Evolutionary conservation across 2,113 vertebrate species (phyloP), one percentile per base, ranked within the genome.

Genomic region (Actenoides lindsayi): DNA sequence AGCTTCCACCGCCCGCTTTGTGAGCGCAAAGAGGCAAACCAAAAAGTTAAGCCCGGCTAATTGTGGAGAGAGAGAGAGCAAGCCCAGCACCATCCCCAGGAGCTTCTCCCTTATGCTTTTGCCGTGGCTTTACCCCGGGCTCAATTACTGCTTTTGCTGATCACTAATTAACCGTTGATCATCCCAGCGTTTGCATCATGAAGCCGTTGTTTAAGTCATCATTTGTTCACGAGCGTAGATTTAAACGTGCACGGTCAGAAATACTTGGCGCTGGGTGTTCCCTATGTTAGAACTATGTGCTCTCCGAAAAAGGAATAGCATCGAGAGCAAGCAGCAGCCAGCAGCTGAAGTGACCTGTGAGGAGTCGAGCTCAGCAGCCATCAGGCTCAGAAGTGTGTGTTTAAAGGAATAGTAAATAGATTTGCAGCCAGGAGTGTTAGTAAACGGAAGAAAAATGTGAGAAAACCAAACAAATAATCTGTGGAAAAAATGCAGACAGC

Each of bases 251-350:
- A 35, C 64, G 41, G 11, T 30, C 78, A 64, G 87, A 81, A 91
- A 74, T 37, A 37, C 30, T 81, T 53, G 5, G 56, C 31, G 0
- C 14, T 21, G 74, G 51, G 44, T 56, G 82, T 67, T 92, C 35
- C 70, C 79, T 53, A 0, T 25, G 83, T 85, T 63, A 60, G 82
- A 92, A 59, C 42, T 17, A 11, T 31, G 70, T 18, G 70, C 78
- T 78, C 42, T 83, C 86, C 63, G 30, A 60, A 88, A 88, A 94
- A 90, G 89, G 93, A 79, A 67, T 46, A 82, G 88, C n/a, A 25
- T 3, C 1, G 28, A 56, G 79, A 75, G 37, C 16, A 4, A 75
- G 64, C 33, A n/a, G 82, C 50, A 54, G 59, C 50, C 17, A 23
- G 76, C 65, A 39, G 74, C 53, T 31, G 23, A 5, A 68, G 53